Conservation (phyloP, 2,113 vertebrate species). For the Glareola pratincola region DNA sequence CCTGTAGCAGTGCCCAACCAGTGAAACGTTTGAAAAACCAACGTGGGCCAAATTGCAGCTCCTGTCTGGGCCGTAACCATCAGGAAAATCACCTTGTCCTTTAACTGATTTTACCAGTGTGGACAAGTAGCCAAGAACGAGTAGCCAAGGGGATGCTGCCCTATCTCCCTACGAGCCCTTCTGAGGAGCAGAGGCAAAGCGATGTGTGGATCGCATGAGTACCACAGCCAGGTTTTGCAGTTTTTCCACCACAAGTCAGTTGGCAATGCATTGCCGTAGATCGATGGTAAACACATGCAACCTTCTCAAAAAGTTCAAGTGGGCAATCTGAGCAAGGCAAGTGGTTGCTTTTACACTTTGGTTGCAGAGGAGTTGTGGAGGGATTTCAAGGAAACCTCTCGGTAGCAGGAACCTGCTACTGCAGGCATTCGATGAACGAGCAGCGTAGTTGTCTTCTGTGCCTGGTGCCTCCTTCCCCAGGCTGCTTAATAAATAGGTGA, state of each 20-base stretch:
- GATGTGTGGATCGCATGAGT: rapidly evolving
- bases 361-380: background rate
- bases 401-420: background rate
- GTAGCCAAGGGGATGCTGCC: background rate
- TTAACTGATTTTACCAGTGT: background rate
- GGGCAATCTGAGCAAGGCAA: constrained; percentile 11
- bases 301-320: constrained; percentile 51
- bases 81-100: background rate
- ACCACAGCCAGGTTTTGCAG: background rate
- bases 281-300: background rate
- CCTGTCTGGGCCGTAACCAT: background rate
- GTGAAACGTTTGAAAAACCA: background rate
- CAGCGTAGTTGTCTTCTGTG: rapidly evolving
- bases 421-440: background rate
- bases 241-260: background rate
- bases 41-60: background rate
- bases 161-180: rapidly evolving
- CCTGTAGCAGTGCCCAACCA: background rate
- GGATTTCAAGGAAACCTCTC: constrained; percentile 27
- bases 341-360: background rate
- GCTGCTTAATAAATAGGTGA: background rate
- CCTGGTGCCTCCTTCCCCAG: background rate
- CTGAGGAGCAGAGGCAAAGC: rapidly evolving
- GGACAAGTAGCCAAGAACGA: background rate
- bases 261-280: background rate